These are phyloP conservation scores for Nasonia giraulti DNA, from an alignment of 1,140 invertebrate species.

Conservation along the genomic window DNA sequence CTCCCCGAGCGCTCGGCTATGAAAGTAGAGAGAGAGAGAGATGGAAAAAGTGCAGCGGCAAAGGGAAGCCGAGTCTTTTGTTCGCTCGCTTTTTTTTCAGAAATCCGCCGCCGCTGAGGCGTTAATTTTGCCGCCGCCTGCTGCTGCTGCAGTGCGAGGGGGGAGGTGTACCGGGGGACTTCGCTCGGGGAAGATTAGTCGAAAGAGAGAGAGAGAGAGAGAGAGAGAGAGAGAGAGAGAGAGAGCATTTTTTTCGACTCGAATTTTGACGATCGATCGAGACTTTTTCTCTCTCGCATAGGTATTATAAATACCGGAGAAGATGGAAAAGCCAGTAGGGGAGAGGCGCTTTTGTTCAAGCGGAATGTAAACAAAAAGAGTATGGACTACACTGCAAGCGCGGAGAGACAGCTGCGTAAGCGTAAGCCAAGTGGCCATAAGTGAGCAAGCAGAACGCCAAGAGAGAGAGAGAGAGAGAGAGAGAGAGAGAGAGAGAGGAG, in stretches of 20 bases:
- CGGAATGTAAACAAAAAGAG: neutral
- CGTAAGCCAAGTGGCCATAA: neutral
- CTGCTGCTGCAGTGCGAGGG: neutral
- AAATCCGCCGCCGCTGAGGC: constrained; percentile 8
- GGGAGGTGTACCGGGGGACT: no score
- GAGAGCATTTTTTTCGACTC: neutral
- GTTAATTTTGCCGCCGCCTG: constrained; percentile 16
- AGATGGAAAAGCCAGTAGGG: no score
- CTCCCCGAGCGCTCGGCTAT: neutral
- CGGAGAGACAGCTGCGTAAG: neutral
- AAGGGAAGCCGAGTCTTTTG: neutral
- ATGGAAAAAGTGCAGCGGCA: constrained; percentile 3
- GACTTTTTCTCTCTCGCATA: no score
- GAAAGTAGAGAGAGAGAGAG: neutral
- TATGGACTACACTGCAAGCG: neutral
- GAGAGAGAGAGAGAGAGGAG: neutral
- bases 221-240: neutral
- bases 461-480: neutral
- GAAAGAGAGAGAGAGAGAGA: no score
- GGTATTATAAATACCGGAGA: no score
- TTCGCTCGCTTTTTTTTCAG: neutral
- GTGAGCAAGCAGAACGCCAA: neutral
- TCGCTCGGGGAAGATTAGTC: neutral
- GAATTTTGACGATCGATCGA: neutral
- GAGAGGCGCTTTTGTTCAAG: neutral